Base-by-base conservation (phyloP, 2,888 invertebrate species). In the Lochmaea capreae region DNA sequence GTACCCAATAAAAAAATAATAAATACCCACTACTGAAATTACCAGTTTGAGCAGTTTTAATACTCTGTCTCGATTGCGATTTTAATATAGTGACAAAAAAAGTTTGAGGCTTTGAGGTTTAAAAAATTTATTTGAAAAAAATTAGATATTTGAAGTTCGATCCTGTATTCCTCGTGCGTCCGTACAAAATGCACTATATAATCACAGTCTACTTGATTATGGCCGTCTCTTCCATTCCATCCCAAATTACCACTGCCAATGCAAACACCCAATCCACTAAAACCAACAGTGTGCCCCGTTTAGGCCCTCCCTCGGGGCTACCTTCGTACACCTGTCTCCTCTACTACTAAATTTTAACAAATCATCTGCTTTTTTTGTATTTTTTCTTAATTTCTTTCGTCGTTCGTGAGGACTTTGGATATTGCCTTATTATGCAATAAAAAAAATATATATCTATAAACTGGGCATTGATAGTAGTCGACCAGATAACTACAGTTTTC, bases 261-360 rank as follows among this genome's bases (percentile, higher is more conserved):
- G 81, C 84, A 85, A 85, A 85, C 84, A 85, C 78, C 80, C 81
- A 79, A 80, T 85, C 83, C 82, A 79, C 78, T 79, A 82, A 84
- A 85, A 85, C 83, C 83, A 84, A 85, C 85, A 84, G 69, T 65
- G 46, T 54, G 33, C 46, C 69, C 46, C 71, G 58, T 58, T 65
- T 58, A 58, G 78, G 76, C 77, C 76, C 77, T 72, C 78, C 81
- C 80, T 81, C 82, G 77, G 80, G 81, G 81, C 77, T 68, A 77
- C 73, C 75, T 76, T 59, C 65, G 71, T 81, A 79, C 84, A 84
- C 85, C 85, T 84, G 85, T 84, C 84, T 76, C 76, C 71, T 76
- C 77, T 72, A 77, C 74, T 83, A 77, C 61, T 79, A 81, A 82
- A 81, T 82, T 81, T 81, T 78, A 79, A 81, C 83, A 81, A 82